Base-by-base conservation (phyloP, 2,797 vertebrate genomes). In the Coracias cyanogaster region DNA sequence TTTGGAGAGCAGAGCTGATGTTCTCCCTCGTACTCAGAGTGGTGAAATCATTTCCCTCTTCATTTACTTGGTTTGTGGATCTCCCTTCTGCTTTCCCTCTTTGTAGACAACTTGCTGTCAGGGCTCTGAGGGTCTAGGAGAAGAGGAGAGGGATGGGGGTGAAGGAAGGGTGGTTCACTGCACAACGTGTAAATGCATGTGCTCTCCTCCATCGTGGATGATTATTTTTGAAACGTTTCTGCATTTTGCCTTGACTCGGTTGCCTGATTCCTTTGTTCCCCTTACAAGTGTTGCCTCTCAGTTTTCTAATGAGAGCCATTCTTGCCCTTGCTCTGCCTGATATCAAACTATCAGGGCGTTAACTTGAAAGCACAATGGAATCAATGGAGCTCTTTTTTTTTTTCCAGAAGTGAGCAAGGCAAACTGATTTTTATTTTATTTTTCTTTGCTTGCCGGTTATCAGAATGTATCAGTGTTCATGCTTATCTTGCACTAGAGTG, bases 131-230 rank as follows among this genome's bases (percentile, higher is more conserved):
- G 6, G 11, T 29, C 13, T 39, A 13, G 12, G 31, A 14, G 43
- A 76, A 58, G 49, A 89, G 25, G 17, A 57, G 55, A 37, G 25
- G 2, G 5, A 7, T 45, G 43, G 14, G 10, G 31, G 18, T 57
- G 12, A 35, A 81, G 15, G 45, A 64, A 55, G 17, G 3, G 17
- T 2, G 3, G 5, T 11, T 12, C 9, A 6, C 8, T 49, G 15
- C 7, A 62, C 25, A 60, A 26, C 7, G 5, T 7, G 2, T 33
- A n/a, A 91, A 33, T 13, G 7, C 13, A n/a, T 5, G 0, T 10
- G 2, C 1, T 51, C 7, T 46, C 15, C 26, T 74, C 37, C 19
- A 6, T 31, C 1, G 0, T 19, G 21, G 15, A 15, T 25, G 31
- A 18, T 5, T 67, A 18, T 5, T 67, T 80, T 41, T 48, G 11